These are phyloP conservation scores for Agrilus biguttatus DNA, from an alignment of 2,888 invertebrate species.

Conservation along the genomic window DNA sequence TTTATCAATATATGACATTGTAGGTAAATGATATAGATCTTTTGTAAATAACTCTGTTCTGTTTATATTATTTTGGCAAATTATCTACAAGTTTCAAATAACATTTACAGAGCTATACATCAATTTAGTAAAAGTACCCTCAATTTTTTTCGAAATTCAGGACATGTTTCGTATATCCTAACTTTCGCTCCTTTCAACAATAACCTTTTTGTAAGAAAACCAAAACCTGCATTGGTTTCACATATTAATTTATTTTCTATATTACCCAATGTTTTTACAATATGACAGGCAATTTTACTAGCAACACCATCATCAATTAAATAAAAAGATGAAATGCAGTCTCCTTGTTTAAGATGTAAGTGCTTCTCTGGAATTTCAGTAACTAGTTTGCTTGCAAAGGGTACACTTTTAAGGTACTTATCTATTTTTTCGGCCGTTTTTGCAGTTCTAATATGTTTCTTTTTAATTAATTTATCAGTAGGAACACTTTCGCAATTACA, in stretches of 20 bases:
- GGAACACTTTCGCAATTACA: no score
- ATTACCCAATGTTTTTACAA: constrained; percentile 11
- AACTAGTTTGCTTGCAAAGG: constrained; percentile 7
- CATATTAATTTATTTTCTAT: constrained; percentile 29
- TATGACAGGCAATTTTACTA: constrained; percentile 6
- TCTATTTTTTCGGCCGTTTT: neutral
- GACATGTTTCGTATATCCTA: constrained; percentile 43
- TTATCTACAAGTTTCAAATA: constrained; percentile 20
- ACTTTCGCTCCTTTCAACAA: constrained; percentile 37
- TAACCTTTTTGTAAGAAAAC: constrained; percentile 45
- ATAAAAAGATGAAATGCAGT: constrained; percentile 9
- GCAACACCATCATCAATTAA: constrained; percentile 10
- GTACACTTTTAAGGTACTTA: constrained; percentile 6
- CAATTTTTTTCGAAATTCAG: constrained; percentile 34
- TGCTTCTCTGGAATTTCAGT: constrained; percentile 9
- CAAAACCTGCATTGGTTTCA: constrained; percentile 60
- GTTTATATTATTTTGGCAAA: constrained; percentile 29
- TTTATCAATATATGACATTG: constrained; percentile 41
- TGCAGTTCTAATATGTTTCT: neutral
- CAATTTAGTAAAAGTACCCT: constrained; percentile 17
- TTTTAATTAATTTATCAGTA: no score
- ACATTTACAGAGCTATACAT: neutral
- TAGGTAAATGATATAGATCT: constrained; percentile 45
- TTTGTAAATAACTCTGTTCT: constrained; percentile 33
- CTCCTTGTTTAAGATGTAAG: constrained; percentile 5